A percentile compares a stretch with the other conserved stretches of the same genome.
Conservation (phyloP, 2,888 invertebrate genomes). For the Elegia similella region DNA sequence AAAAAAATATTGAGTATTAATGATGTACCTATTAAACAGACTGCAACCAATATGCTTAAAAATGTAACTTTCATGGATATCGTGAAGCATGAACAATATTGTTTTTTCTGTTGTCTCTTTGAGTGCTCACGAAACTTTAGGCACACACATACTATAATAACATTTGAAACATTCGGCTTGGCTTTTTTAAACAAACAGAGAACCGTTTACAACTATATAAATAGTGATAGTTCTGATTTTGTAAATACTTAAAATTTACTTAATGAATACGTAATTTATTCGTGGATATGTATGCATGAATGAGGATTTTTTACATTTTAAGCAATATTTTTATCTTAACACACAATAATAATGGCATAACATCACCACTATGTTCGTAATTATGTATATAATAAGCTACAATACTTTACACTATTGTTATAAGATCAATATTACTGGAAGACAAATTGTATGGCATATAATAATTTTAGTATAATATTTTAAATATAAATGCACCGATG, state of each 20-base stretch:
- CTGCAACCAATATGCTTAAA: too few relatives aligned
- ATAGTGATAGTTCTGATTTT: neutral
- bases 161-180: too few relatives aligned
- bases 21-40: too few relatives aligned
- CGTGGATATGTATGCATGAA: neutral
- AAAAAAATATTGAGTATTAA: too few relatives aligned
- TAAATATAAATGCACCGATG: conserved; percentile 76
- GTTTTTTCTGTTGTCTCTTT: too few relatives aligned
- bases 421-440: conserved; percentile 81
- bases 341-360: conserved; percentile 41
- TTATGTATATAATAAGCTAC: conserved; percentile 77
- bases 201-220: too few relatives aligned
- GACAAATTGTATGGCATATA: conserved; percentile 82
- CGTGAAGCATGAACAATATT: too few relatives aligned
- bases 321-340: conserved; percentile 15
- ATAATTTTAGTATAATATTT: conserved; percentile 57
- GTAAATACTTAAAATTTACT: neutral
- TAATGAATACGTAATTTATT: neutral
- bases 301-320: neutral
- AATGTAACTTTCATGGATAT: too few relatives aligned
- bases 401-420: conserved; percentile 77
- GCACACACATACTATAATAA: too few relatives aligned
- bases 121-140: too few relatives aligned
- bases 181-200: too few relatives aligned
- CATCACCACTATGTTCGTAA: conserved; percentile 60